Evolutionary conservation across 2,888 invertebrate species (phyloP).

Genomic region (Criorhina ranunculi): DNA sequence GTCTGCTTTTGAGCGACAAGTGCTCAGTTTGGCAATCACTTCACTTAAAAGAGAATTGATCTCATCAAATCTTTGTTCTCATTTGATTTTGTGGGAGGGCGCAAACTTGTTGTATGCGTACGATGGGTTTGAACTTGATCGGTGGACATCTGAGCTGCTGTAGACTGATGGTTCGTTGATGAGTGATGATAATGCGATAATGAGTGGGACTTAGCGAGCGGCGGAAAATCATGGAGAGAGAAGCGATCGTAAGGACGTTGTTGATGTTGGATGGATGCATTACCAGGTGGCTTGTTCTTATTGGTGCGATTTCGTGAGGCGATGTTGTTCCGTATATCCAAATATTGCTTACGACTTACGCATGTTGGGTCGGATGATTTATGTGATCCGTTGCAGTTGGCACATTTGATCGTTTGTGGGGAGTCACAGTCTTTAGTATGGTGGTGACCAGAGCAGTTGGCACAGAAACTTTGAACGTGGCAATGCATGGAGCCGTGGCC

Average conservation of each 20-base stretch:
- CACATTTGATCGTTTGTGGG: neutral
- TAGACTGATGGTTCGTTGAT: neutral
- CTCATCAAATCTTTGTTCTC: too few relatives aligned
- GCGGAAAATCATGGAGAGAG: too few relatives aligned
- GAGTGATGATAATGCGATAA: too few relatives aligned
- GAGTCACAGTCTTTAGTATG: neutral
- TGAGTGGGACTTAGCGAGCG: too few relatives aligned
- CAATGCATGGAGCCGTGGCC: constrained; percentile 20
- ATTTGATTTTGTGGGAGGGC: too few relatives aligned
- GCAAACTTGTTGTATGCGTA: too few relatives aligned
- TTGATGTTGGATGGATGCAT: too few relatives aligned
- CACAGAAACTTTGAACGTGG: constrained; percentile 30
- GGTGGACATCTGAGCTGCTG: neutral
- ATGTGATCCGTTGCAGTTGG: constrained; percentile 15
- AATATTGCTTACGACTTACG: neutral
- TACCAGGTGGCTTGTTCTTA: neutral
- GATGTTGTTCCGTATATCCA: neutral
- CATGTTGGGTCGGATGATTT: constrained; percentile 6
- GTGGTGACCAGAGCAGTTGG: constrained; percentile 8
- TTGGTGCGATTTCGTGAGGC: neutral
- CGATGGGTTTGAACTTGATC: neutral
- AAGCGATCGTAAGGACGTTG: too few relatives aligned
- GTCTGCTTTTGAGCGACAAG: constrained; percentile 12
- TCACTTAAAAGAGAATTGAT: constrained; percentile 3
- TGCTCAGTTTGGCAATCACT: constrained; percentile 4